Evolutionary conservation across 1,140 invertebrate species (phyloP).

Genomic region (Trissolcus basalis): DNA sequence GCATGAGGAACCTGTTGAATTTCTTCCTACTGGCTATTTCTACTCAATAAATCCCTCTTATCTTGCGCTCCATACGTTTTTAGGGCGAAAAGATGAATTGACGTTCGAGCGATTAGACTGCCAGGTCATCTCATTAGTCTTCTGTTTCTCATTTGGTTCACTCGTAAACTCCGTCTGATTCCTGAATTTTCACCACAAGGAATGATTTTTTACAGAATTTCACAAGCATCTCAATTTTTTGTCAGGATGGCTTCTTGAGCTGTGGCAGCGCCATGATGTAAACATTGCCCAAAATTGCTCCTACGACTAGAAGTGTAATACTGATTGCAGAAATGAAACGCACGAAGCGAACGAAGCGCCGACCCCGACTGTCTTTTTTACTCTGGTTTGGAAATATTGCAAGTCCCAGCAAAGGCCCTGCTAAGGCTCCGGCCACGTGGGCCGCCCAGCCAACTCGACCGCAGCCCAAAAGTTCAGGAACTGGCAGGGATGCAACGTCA

Average conservation of each 20-base stretch:
- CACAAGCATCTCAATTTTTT: conserved; percentile 71
- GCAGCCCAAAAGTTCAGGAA: conserved; percentile 69
- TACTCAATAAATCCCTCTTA: conserved; percentile 29
- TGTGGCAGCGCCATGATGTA: conserved; percentile 72
- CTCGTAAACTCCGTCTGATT: conserved; percentile 71
- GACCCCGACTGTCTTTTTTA: conserved; percentile 70
- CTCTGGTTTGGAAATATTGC: conserved; percentile 80
- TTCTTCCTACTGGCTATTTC: conserved; percentile 22
- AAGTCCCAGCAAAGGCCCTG: conserved; percentile 87
- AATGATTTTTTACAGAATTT: conserved; percentile 72
- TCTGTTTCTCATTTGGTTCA: conserved; percentile 30
- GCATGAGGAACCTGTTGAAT: conserved; percentile 38
- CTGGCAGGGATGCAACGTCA: conserved; percentile 76
- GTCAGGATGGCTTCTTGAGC: conserved; percentile 70
- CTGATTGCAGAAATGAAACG: conserved; percentile 70
- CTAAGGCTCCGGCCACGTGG: conserved; percentile 86
- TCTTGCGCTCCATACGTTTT: conserved; percentile 9
- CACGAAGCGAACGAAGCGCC: conserved; percentile 70
- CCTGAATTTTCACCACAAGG: conserved; percentile 71
- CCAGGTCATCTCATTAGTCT: conserved; percentile 13
- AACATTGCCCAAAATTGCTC: conserved; percentile 72
- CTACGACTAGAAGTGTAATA: conserved; percentile 68
- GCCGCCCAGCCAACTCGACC: conserved; percentile 85
- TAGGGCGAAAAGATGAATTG: conserved; percentile 24
- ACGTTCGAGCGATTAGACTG: conserved; percentile 35